Base-by-base conservation (phyloP, 2,888 invertebrate species). In the Lepeophtheirus nordmannii region DNA sequence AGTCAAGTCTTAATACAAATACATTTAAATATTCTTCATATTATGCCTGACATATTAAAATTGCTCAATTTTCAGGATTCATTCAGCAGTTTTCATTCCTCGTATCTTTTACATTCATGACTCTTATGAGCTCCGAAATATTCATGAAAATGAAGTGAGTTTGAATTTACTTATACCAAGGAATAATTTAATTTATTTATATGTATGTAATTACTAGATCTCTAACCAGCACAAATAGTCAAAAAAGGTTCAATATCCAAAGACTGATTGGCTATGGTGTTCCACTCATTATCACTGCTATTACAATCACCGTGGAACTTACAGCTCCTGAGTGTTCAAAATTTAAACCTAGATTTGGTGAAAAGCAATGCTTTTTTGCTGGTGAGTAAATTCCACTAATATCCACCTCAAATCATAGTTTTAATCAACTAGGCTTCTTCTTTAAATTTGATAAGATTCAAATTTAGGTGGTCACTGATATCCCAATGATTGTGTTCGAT, bases 91-190 rank as follows among this genome's bases (percentile, higher is more conserved):
- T 40, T 20, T 11, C 23, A n/a, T 62, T 62, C 20, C 12, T 62
- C 20, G 17, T 23, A 40, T n/a, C 62, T 39, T 62, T 62, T 41
- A 17, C 40, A 14, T 62, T 62, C 39, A 62, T 62, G 62, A 62
- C 62, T 9, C 17, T 40, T 10, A 62, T 62, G 62, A 62, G 62
- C 41, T n/a, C 20, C n/a, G 62, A 62, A 40, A 23, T 62, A 40
- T 39, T n/a, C n/a, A n/a, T 62, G 17, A 39, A 62, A 62, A 38
- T 40, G 14, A 40, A 23, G 62, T 62, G 9, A 62, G 40, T 57
- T 57, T 57, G 11, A 57, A 57, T 56, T 17, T 17, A 10, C 8
- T 56, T 22, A 22, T 20, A 56, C 22, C 22, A 20, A 17, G 56
- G 17, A 22, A 22, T 56, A 56, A n/a, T 40, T 20, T 17, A 9